Evolutionary conservation across 2,888 invertebrate genomes (phyloP).

Genomic region (Lepidocyrtoides sp.): DNA sequence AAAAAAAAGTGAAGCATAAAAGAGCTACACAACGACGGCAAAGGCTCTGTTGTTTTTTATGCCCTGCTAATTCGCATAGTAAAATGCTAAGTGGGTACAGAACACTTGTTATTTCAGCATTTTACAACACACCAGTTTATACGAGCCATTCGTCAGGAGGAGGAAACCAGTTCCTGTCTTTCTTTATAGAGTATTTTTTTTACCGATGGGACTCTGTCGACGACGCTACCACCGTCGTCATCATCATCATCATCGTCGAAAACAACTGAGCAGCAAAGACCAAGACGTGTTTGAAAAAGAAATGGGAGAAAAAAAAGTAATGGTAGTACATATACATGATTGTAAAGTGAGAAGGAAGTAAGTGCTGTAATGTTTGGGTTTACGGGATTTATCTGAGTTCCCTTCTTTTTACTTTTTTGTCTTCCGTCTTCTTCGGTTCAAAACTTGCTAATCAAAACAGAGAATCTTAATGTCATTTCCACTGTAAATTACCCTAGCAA

Average conservation of each 20-base stretch:
- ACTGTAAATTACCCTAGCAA: conserved; percentile 58
- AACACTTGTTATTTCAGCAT: conserved; percentile 69
- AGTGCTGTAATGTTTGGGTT: conserved; percentile 68
- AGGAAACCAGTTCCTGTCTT: conserved; percentile 77
- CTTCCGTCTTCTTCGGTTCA: conserved; percentile 77
- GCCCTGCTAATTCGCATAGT: conserved; percentile 61
- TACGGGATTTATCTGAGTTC: conserved; percentile 79
- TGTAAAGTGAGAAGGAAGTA: conserved; percentile 71
- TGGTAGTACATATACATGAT: background rate
- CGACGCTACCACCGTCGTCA: conserved; percentile 33
- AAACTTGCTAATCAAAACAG: conserved; percentile 70
- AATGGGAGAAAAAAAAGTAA: background rate
- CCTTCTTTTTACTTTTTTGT: conserved; percentile 71
- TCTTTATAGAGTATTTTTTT: conserved; percentile 29
- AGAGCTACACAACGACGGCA: background rate
- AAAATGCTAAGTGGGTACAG: conserved; percentile 42
- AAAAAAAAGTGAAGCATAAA: conserved; percentile 12
- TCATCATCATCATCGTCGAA: no score
- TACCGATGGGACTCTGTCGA: conserved; percentile 53
- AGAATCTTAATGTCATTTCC: conserved; percentile 72
- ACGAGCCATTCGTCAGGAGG: conserved; percentile 60
- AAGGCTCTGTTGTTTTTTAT: conserved; percentile 35
- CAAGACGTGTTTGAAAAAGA: conserved; percentile 58
- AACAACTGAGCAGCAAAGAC: conserved; percentile 32
- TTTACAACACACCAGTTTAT: conserved; percentile 35